Base-by-base conservation (phyloP, 2,113 vertebrate species). In the Sardina pilchardus region DNA sequence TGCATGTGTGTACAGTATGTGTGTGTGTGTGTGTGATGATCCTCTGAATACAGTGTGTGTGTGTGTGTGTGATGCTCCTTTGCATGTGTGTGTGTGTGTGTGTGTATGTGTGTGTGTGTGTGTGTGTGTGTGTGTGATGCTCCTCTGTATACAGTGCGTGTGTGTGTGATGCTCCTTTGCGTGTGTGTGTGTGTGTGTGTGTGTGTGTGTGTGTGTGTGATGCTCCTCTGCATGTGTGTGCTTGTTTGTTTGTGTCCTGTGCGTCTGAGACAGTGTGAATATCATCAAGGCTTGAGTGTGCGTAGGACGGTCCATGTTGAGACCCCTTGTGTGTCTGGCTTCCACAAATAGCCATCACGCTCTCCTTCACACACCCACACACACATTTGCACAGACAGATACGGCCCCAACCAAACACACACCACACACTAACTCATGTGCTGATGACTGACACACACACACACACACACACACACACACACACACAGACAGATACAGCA, bases 321-420 rank as follows among this genome's bases (percentile, higher is more conserved):
- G 53, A 56, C 45, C 39, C 83, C 39, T 43, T 43, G 50, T 75
- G 59, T 50, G 67, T 71, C 71, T 44, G 12, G 81, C 30, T 59
- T 83, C 63, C 59, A 84, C 44, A 82, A 88, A 88, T 86, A 88
- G 47, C 75, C 63, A 36, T 83, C 84, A 81, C 39, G 88, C 0
- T 59, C 14, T 85, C 47, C 26, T 71, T 71, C 63, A 17, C 1
- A 26, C 63, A 71, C 63, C 63, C 63, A 71, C 63, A 71, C 63
- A 71, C 63, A 63, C 56, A 50, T 59, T 63, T 63, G 56, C 21
- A 63, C 56, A 3, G 56, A 63, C 56, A 53, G 50, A 47, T 47
- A 1, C 50, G 21, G 50, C 50, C 21, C 17, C 47, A 48, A 16
- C 47, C 47, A 16, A 16, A 48, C 47, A 48, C 47, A 48, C 14